phyloP scores from a whole-genome alignment of 2,113 vertebrate species.

The Callocephalon fimbriatum region DNA sequence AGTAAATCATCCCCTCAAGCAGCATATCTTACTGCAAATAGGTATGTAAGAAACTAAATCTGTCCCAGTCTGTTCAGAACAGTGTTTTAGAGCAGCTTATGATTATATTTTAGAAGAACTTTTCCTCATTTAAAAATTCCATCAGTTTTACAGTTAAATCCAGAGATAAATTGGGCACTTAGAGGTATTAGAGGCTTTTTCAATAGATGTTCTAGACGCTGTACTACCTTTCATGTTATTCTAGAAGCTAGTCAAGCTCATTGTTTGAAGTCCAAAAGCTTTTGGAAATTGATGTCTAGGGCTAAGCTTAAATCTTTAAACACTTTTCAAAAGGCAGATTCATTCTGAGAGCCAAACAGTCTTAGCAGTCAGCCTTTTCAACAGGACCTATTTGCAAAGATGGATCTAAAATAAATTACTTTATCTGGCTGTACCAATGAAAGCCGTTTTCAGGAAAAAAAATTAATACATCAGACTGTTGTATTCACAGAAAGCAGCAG shows the following conservation, averaged over 20 bases:
- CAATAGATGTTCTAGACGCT: conserved; percentile 32
- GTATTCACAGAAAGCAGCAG: not conserved
- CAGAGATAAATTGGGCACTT: conserved; percentile 35
- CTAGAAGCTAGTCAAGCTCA: conserved; percentile 48
- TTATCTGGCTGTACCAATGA: conserved; percentile 2
- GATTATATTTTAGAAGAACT: conserved; percentile 30
- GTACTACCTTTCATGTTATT: conserved; percentile 46
- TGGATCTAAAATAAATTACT: conserved; percentile 41
- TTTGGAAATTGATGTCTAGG: conserved; percentile 44
- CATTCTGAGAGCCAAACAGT: conserved; percentile 11
- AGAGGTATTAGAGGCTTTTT: conserved; percentile 11
- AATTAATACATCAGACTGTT: not conserved
- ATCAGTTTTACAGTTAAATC: conserved; percentile 44
- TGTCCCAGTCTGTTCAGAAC: not conserved
- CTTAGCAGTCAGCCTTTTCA: conserved; percentile 31
- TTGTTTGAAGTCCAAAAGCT: conserved; percentile 51
- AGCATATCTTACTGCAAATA: conserved; percentile 46
- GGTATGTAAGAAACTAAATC: conserved; percentile 35
- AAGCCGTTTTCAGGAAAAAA: not conserved
- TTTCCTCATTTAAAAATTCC: conserved; percentile 44
- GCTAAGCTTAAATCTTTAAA: conserved; percentile 64
- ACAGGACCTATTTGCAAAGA: conserved; percentile 28
- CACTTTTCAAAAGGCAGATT: conserved; percentile 35
- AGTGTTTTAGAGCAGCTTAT: conserved; percentile 39
- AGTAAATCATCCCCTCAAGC: conserved; percentile 55